Evolutionary conservation across 2,888 invertebrate genomes (phyloP).

Genomic region (Chaetogeoica ovagalla): DNA sequence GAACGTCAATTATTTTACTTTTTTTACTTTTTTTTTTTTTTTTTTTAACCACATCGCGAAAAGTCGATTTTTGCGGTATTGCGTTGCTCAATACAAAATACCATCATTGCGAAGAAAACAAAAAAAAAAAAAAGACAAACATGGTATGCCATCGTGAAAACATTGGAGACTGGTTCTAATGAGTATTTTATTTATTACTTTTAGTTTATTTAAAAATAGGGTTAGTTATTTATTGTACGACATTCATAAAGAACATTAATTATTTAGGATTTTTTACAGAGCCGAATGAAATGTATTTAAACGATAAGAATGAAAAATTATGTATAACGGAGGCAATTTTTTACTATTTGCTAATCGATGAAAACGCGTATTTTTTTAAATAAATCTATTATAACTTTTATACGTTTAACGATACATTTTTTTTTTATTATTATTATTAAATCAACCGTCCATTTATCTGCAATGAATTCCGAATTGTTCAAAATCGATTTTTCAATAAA

Average conservation of each 20-base stretch:
- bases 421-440: background rate
- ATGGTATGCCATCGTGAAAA: constrained; percentile 53
- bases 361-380: background rate
- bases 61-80: constrained; percentile 28
- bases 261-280: background rate
- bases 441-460: background rate
- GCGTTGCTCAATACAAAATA: constrained; percentile 46
- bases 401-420: background rate
- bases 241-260: constrained; percentile 4
- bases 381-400: background rate
- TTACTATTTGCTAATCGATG: constrained; percentile 1
- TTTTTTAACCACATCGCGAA: constrained; percentile 3
- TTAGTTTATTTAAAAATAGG: constrained; percentile 47
- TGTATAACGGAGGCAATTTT: background rate
- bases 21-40: constrained; percentile 17
- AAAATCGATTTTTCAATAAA: background rate
- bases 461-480: constrained; percentile 9
- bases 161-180: constrained; percentile 53
- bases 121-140: constrained; percentile 48
- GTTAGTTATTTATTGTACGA: constrained; percentile 49
- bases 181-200: constrained; percentile 52
- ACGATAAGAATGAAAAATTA: background rate
- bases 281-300: background rate
- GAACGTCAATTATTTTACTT: constrained; percentile 39
- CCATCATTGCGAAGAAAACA: constrained; percentile 11